phyloP scores from a whole-genome alignment of 2,113 vertebrate species.

The Melanerpes aurifrons region DNA sequence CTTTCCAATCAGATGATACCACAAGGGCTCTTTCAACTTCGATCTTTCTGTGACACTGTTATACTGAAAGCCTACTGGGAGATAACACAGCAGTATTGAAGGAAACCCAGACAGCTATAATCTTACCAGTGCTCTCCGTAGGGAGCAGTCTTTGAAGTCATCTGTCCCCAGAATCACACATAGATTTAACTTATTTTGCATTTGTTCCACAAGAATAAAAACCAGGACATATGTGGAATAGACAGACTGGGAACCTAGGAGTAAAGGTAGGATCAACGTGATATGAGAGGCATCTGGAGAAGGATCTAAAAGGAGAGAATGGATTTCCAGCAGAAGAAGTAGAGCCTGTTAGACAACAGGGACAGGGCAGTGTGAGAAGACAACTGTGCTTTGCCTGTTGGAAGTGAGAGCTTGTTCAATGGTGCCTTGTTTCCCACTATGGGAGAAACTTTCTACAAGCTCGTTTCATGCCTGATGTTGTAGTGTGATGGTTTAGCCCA shows the following conservation, averaged over 20 bases:
- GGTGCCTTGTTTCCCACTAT: neutral
- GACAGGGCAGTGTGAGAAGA: accelerated
- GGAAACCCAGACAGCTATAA: neutral
- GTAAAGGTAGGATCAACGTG: neutral
- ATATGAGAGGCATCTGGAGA: neutral
- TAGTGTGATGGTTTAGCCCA: too few species aligned
- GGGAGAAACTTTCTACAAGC: neutral
- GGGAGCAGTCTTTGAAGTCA: neutral
- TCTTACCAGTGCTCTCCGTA: neutral
- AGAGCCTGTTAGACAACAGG: neutral
- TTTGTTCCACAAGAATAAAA: neutral
- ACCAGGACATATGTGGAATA: accelerated
- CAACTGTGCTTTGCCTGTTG: neutral
- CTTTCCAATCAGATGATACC: neutral
- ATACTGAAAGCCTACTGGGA: neutral
- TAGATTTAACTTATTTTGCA: neutral
- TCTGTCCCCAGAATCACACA: neutral
- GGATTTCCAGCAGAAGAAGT: neutral
- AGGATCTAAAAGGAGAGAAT: neutral
- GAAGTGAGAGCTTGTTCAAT: neutral
- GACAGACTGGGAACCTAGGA: neutral
- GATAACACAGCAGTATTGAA: neutral
- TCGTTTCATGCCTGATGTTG: neutral
- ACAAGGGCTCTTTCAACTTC: neutral
- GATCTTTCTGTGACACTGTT: neutral